phyloP scores from a whole-genome alignment of 2,888 invertebrate genomes.

The Zeuzera pyrina region DNA sequence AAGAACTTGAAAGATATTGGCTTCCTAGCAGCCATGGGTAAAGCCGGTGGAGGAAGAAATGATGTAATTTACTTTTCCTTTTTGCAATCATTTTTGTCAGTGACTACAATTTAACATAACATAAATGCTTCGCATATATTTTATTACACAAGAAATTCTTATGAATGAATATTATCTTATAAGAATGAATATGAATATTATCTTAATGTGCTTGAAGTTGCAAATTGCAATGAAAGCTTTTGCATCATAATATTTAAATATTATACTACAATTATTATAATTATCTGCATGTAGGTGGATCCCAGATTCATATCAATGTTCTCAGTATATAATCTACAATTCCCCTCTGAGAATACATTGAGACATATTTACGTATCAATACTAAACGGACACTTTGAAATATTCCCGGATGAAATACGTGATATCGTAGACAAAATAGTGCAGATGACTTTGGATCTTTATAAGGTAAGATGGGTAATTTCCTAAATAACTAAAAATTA shows the following conservation, averaged over 20 bases:
- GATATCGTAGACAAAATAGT: constrained; percentile 78
- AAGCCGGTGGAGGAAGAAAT: constrained; percentile 91
- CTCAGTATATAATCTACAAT: constrained; percentile 87
- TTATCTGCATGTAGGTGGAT: constrained; percentile 75
- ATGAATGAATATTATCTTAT: not conserved
- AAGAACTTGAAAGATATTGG: constrained; percentile 88
- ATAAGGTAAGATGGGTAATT: constrained; percentile 81
- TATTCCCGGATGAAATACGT: constrained; percentile 79
- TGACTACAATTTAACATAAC: too few relatives aligned
- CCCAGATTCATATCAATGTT: constrained; percentile 94
- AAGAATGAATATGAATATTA: too few relatives aligned
- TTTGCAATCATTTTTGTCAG: not conserved
- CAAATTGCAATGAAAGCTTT: too few relatives aligned
- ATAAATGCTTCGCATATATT: too few relatives aligned
- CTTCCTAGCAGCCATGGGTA: constrained; percentile 88
- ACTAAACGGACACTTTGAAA: constrained; percentile 81
- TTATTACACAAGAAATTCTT: not conserved
- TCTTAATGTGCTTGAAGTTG: too few relatives aligned
- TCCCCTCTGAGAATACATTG: constrained; percentile 85
- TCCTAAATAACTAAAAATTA: too few relatives aligned
- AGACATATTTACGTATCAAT: constrained; percentile 88
- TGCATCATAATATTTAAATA: too few relatives aligned
- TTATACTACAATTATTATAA: too few relatives aligned
- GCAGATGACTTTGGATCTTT: constrained; percentile 85
- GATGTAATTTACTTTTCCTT: constrained; percentile 56